These are phyloP conservation scores for Periophthalmus modestus DNA, from an alignment of 2,113 vertebrate species.

Conservation along the genomic window DNA sequence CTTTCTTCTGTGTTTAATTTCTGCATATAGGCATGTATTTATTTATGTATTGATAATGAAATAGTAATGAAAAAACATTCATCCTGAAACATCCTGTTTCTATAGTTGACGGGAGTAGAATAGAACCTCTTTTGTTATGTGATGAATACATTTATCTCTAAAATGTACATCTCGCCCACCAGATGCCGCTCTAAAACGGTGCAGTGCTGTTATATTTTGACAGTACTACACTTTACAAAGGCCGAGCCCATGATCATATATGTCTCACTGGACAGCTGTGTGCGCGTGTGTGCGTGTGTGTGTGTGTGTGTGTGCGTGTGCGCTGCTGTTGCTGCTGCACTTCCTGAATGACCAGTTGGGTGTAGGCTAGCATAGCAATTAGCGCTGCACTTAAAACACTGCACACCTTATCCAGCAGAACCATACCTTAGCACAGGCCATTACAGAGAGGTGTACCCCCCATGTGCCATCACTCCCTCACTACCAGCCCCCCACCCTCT, in stretches of 20 bases:
- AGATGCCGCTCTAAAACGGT: neutral
- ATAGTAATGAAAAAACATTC: too few species aligned
- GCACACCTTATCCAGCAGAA: slow-evolving; percentile 45
- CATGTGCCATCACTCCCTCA: slow-evolving; percentile 25
- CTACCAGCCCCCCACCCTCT: slow-evolving; percentile 15
- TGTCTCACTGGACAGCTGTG: slow-evolving; percentile 36
- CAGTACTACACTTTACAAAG: neutral
- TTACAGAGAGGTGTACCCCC: slow-evolving; percentile 69
- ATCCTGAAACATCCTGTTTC: too few species aligned
- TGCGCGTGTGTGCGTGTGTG: too few species aligned
- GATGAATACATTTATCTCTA: neutral
- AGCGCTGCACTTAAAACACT: slow-evolving; percentile 50
- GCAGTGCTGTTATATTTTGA: neutral
- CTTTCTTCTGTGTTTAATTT: too few species aligned
- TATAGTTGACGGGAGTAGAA: too few species aligned
- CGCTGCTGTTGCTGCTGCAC: slow-evolving; percentile 34
- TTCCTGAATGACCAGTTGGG: slow-evolving; percentile 66
- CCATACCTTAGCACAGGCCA: slow-evolving; percentile 64
- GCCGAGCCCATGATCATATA: neutral
- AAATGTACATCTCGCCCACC: neutral
- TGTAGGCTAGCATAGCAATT: slow-evolving; percentile 60
- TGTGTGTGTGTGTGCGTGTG: too few species aligned
- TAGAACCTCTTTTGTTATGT: too few species aligned
- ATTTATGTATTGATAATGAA: too few species aligned
- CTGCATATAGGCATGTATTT: too few species aligned